Conservation (phyloP, 1,140 invertebrate genomes). For the Macrotrachela quadricornifera region DNA sequence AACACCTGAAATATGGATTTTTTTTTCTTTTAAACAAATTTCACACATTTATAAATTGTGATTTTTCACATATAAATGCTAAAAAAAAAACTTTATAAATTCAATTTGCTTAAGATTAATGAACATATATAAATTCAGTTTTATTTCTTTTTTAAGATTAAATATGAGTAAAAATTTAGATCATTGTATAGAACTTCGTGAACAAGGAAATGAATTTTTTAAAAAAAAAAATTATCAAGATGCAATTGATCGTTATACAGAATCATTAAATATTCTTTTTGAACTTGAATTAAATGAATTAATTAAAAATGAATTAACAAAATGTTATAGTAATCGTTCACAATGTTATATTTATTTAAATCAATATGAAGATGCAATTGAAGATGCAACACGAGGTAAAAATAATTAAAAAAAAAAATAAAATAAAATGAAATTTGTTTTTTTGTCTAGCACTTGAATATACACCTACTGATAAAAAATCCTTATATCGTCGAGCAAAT, state of each 20-base stretch:
- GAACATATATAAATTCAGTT: too few relatives aligned
- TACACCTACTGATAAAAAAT: conserved; percentile 66
- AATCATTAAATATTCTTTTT: conserved; percentile 29
- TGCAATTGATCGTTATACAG: conserved; percentile 55
- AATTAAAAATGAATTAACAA: conserved; percentile 39
- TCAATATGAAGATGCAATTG: conserved; percentile 49
- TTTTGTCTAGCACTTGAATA: conserved; percentile 44
- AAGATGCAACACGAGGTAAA: conserved; percentile 49
- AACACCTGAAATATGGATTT: too few relatives aligned
- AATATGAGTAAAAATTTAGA: too few relatives aligned
- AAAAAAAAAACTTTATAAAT: too few relatives aligned
- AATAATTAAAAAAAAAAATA: conserved; percentile 26
- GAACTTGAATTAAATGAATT: conserved; percentile 41
- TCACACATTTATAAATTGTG: too few relatives aligned
- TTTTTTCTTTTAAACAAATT: too few relatives aligned
- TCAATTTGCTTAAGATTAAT: too few relatives aligned
- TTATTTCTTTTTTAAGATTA: too few relatives aligned
- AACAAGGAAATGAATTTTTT: conserved; percentile 67
- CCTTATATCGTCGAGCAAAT: conserved; percentile 67
- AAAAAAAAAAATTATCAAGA: conserved; percentile 53
- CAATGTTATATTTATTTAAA: conserved; percentile 64
- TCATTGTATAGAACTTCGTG: conserved; percentile 36
- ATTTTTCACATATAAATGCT: too few relatives aligned
- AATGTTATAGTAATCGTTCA: conserved; percentile 69
- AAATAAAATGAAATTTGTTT: background rate